Base-by-base conservation (phyloP, 2,113 vertebrate species). In the Cathartes aura region DNA sequence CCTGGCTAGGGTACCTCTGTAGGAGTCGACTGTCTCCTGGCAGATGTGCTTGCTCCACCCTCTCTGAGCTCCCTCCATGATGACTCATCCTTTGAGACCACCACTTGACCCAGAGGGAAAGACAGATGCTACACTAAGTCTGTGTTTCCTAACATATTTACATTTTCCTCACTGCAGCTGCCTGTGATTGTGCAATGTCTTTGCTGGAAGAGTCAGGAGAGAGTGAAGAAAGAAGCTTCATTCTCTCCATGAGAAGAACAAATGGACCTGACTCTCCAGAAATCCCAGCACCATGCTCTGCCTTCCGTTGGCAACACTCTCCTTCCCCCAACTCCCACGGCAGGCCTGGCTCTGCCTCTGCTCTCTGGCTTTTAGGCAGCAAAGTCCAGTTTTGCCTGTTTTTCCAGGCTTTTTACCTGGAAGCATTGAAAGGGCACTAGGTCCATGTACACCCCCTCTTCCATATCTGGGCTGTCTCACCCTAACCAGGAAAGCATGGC, bases 61-160 rank as follows among this genome's bases (percentile, higher is more conserved):
- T 64, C 11, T 56, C 27, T 45, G 78, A 82, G n/a, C 8, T 67
- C 26, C 12, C 5, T 58, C 7, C 11, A 3, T 21, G 16, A 15
- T 81, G 72, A 43, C 2, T 22, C 34, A 11, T 52, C 19, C 40
- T 78, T n/a, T 74, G 56, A 71, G 52, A 52, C 20, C 8, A 29
- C 5, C 0, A 0, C 50, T 78, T 67, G n/a, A 73, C 38, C 17
- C 17, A 3, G 26, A 50, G 18, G 27, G 15, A 19, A 36, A 1
- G 0, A 27, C 23, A 71, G 42, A 63, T 56, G 11, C 19, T 42
- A 8, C 15, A 17, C 29, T 18, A 53, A 15, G 11, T 24, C 81
- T 60, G 12, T 86, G 7, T 59, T 81, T 88, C 48, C 67, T 47
- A 13, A 45, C 2, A 4, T 30, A 38, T 53, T 60, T 32, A 21